Conservation (phyloP, 2,797 vertebrate species). For the Coregonus suidteri region DNA sequence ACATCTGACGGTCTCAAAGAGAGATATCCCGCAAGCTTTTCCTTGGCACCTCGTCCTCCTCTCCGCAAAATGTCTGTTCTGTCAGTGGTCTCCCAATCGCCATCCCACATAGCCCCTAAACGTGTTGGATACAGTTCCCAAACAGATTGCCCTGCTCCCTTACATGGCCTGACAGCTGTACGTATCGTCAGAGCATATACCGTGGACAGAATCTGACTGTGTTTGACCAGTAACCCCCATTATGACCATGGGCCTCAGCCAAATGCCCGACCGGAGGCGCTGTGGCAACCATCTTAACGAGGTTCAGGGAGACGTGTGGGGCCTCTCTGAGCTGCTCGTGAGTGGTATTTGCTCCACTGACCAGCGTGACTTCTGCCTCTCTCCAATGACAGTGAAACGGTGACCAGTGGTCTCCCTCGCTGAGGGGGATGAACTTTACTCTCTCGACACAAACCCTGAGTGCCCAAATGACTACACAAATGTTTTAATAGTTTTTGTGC, state of each 20-base stretch:
- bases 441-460: not conserved
- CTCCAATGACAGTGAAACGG: not conserved
- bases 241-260: conserved; percentile 17
- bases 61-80: not conserved
- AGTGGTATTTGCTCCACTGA: not conserved
- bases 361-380: not conserved
- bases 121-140: not conserved
- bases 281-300: conserved; percentile 1
- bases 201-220: conserved; percentile 8
- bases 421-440: conserved; percentile 19
- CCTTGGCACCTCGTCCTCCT: conserved; percentile 41
- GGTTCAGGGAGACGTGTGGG: not conserved
- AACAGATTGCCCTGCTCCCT: not conserved
- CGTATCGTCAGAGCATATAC: too few species aligned
- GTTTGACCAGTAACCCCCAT: not conserved
- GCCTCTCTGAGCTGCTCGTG: not conserved
- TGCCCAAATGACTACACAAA: not conserved
- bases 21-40: conserved; percentile 56
- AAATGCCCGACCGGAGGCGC: conserved; percentile 3
- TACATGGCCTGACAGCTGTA: conserved; percentile 5
- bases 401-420: conserved; percentile 1
- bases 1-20: conserved; percentile 55
- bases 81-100: not conserved
- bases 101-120: not conserved
- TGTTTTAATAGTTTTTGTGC: not conserved